Evolutionary conservation across 2,797 vertebrate species (phyloP).

Genomic region (Atherinosoma microstoma): DNA sequence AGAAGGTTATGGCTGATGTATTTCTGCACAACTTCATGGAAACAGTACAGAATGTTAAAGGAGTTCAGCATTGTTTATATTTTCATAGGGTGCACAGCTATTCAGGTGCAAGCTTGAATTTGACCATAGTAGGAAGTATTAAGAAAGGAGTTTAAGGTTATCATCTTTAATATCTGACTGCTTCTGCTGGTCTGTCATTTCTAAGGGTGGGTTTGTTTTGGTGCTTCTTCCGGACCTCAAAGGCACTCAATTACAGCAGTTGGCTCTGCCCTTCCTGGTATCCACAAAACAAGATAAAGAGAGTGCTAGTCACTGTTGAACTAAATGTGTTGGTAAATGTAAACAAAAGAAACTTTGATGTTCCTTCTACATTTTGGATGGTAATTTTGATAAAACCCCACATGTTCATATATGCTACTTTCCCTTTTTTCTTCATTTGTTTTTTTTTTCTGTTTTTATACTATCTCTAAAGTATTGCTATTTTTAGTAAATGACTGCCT

Average conservation of each 20-base stretch:
- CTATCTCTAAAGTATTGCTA: not conserved
- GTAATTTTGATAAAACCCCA: not conserved
- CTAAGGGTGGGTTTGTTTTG: slow-evolving; percentile 37
- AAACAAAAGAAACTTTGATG: slow-evolving; percentile 17
- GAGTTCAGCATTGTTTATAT: not conserved
- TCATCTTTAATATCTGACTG: slow-evolving; percentile 9
- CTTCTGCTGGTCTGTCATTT: slow-evolving; percentile 23
- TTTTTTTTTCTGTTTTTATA: slow-evolving; percentile 4
- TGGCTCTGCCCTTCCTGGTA: slow-evolving; percentile 61
- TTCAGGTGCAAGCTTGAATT: not conserved
- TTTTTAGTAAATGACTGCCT: slow-evolving; percentile 26
- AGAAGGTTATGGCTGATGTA: not conserved
- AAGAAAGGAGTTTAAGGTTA: not conserved
- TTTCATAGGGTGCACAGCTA: not conserved
- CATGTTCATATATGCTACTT: not conserved
- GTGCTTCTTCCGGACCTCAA: slow-evolving; percentile 47
- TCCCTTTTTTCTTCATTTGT: not conserved
- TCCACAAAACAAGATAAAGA: slow-evolving; percentile 55
- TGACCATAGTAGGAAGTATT: not conserved
- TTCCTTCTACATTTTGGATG: slow-evolving; percentile 20
- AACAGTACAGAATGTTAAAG: not conserved
- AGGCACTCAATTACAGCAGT: slow-evolving; percentile 45
- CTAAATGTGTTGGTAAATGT: slow-evolving; percentile 31
- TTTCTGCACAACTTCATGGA: not conserved
- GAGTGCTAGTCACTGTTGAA: slow-evolving; percentile 4